Conservation (phyloP, 1,140 invertebrate species). For the Aphaenogaster ashmeadi region DNA sequence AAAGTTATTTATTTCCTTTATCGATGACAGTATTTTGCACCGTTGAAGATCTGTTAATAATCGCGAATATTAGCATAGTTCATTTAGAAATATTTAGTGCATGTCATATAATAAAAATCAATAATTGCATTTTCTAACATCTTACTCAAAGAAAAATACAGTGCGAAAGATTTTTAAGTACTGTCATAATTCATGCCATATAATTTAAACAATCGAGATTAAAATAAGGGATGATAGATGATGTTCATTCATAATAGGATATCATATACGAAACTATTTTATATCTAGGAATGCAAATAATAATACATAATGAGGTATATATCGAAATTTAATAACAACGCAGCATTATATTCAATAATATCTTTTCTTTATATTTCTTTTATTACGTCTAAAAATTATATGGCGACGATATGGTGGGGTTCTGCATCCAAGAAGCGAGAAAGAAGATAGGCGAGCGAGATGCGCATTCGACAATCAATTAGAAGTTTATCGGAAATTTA, state of each 20-base stretch:
- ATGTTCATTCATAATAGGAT: neutral
- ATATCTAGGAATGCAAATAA: neutral
- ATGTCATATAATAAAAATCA: neutral
- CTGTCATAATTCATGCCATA: neutral
- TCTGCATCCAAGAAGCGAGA: conserved; percentile 54
- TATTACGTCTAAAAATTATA: conserved; percentile 82
- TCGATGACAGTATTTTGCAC: neutral
- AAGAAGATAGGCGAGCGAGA: conserved; percentile 7
- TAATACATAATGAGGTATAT: conserved; percentile 22
- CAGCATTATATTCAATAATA: conserved; percentile 76
- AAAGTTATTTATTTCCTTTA: neutral
- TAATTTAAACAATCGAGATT: neutral
- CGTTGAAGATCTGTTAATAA: neutral
- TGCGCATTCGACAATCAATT: neutral
- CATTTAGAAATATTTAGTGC: neutral
- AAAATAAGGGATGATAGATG: neutral
- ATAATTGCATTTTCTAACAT: neutral
- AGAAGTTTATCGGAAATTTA: conserved; percentile 6
- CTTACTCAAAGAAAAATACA: neutral
- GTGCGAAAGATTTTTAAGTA: conserved; percentile 11
- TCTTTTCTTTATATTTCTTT: conserved; percentile 70
- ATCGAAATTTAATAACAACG: conserved; percentile 50
- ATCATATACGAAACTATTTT: neutral
- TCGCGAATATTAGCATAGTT: neutral
- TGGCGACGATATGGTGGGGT: conserved; percentile 77